phyloP scores from a whole-genome alignment of 1,140 invertebrate species.

The Leptestheria dahalacensis region DNA sequence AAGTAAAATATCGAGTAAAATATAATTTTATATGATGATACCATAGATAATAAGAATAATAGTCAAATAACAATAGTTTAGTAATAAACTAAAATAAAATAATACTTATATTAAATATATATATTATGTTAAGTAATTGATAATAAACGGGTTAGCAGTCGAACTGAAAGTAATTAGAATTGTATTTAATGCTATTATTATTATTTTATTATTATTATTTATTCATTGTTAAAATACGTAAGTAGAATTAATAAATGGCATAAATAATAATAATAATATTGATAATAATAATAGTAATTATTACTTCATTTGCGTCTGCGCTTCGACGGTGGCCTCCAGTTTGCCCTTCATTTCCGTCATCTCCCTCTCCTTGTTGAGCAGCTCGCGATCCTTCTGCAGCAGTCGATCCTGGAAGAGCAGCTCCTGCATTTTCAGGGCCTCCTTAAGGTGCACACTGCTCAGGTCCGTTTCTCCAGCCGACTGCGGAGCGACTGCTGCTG shows the following conservation, averaged over 20 bases:
- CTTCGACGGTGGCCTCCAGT: conserved; percentile 24
- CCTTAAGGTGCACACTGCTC: conserved; percentile 14
- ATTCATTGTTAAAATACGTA: neutral
- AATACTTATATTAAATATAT: no score
- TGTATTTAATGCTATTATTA: neutral
- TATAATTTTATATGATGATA: no score
- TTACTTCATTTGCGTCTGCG: conserved; percentile 30
- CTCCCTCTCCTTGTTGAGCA: conserved; percentile 23
- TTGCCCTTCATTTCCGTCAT: conserved; percentile 13
- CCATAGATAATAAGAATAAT: no score
- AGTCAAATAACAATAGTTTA: no score
- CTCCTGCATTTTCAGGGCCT: conserved; percentile 22
- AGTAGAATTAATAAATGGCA: neutral
- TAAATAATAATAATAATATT: neutral
- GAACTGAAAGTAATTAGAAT: no score
- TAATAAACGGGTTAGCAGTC: no score
- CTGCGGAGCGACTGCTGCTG: neutral
- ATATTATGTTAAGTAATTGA: no score
- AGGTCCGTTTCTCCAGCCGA: neutral
- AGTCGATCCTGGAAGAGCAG: conserved; percentile 30
- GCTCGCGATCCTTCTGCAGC: conserved; percentile 27
- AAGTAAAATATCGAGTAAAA: no score
- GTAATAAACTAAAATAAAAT: no score
- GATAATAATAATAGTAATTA: neutral
- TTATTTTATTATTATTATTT: neutral